Conservation (phyloP, 2,113 vertebrate species). For the Isichthys henryi region DNA sequence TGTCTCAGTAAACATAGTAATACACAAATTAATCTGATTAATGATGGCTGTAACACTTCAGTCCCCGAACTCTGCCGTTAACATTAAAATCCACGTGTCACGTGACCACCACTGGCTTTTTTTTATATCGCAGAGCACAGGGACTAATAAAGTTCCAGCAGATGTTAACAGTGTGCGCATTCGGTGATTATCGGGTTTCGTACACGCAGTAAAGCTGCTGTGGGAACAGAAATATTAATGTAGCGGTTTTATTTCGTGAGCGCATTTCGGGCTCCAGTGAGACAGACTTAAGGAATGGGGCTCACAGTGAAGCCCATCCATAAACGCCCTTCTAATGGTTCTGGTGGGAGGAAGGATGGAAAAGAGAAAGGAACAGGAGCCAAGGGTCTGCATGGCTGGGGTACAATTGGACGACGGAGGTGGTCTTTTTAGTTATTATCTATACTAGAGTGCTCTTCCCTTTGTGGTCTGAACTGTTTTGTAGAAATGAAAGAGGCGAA, state of each 20-base stretch:
- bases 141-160: slow-evolving; percentile 95
- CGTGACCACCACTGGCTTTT: slow-evolving; percentile 60
- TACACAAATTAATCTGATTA: neutral
- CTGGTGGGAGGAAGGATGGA: slow-evolving; percentile 37
- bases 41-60: neutral
- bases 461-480: neutral
- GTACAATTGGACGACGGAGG: neutral
- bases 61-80: slow-evolving; percentile 63
- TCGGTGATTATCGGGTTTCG: slow-evolving; percentile 90
- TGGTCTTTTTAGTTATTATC: neutral
- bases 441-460: neutral
- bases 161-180: slow-evolving; percentile 96
- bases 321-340: slow-evolving; percentile 23
- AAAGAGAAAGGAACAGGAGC: slow-evolving; percentile 45
- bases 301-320: slow-evolving; percentile 27
- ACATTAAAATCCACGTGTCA: slow-evolving; percentile 72
- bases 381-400: slow-evolving; percentile 34
- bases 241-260: slow-evolving; percentile 77
- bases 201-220: slow-evolving; percentile 86
- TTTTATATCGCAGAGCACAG: slow-evolving; percentile 62
- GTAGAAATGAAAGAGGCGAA: neutral
- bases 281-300: slow-evolving; percentile 66
- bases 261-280: slow-evolving; percentile 65
- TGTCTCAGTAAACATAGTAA: neutral
- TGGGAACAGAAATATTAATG: slow-evolving; percentile 79